phyloP scores from a whole-genome alignment of 2,797 vertebrate species.

The Champsocephalus gunnari region DNA sequence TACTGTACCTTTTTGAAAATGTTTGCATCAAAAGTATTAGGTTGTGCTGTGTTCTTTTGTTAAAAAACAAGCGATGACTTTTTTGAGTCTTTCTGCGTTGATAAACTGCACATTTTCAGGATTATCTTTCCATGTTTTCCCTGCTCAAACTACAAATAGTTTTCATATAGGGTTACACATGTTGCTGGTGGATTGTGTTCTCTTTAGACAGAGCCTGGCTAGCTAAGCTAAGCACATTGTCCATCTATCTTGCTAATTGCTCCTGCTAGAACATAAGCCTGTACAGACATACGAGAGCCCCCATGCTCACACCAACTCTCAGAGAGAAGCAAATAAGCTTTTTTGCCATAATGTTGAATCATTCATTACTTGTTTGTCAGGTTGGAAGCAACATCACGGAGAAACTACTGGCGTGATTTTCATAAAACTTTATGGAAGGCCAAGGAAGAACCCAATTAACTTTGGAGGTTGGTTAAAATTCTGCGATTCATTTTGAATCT shows the following conservation, averaged over 20 bases:
- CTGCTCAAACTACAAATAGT: not conserved
- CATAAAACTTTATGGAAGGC: no score
- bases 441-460: no score
- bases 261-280: not conserved
- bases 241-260: not conserved
- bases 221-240: not conserved
- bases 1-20: not conserved
- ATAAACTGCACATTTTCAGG: not conserved
- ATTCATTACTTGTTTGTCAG: not conserved
- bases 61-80: no score
- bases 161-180: not conserved
- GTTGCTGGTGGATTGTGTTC: not conserved
- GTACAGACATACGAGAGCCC: not conserved
- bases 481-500: slow-evolving; percentile 14
- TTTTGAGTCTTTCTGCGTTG: not conserved
- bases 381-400: no score
- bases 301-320: not conserved
- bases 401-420: no score
- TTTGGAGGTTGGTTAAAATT: not conserved
- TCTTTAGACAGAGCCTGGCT: not conserved
- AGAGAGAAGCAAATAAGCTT: not conserved
- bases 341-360: not conserved
- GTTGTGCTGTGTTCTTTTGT: not conserved
- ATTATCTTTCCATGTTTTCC: not conserved
- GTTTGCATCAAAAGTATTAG: not conserved